These are phyloP conservation scores for Spilarctia lutea DNA, from an alignment of 2,888 invertebrate genomes.

Conservation along the genomic window DNA sequence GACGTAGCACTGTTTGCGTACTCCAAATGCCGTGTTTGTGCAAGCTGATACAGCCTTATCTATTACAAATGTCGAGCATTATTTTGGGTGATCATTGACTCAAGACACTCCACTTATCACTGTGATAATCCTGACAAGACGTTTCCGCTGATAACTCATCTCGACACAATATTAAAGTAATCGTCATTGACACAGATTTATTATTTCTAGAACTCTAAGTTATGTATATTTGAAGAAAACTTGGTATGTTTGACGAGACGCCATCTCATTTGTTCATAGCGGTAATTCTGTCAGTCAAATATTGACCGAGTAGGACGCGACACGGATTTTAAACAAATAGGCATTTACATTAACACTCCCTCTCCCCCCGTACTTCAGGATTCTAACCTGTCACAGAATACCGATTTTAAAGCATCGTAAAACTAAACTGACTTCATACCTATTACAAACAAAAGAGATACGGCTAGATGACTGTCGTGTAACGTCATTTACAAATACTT, in stretches of 20 bases:
- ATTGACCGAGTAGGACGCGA: slow-evolving; percentile 83
- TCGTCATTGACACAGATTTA: slow-evolving; percentile 60
- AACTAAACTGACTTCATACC: background rate
- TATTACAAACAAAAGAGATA: background rate
- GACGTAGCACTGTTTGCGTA: slow-evolving; percentile 78
- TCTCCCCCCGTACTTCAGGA: slow-evolving; percentile 41
- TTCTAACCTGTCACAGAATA: slow-evolving; percentile 41
- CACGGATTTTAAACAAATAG: slow-evolving; percentile 84
- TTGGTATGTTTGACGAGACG: slow-evolving; percentile 68
- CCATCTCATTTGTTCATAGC: slow-evolving; percentile 81
- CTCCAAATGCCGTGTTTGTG: slow-evolving; percentile 81
- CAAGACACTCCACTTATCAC: slow-evolving; percentile 73
- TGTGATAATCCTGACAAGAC: slow-evolving; percentile 70
- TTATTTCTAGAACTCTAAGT: slow-evolving; percentile 49
- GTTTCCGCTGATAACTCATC: slow-evolving; percentile 63
- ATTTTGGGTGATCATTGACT: slow-evolving; percentile 81
- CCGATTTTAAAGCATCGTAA: background rate
- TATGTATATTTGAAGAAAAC: slow-evolving; percentile 67
- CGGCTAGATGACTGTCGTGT: background rate
- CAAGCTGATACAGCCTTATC: slow-evolving; percentile 72
- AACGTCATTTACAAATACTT: background rate
- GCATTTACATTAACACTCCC: slow-evolving; percentile 80
- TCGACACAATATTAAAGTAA: slow-evolving; percentile 46
- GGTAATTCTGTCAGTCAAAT: slow-evolving; percentile 82
- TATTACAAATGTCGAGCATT: slow-evolving; percentile 75